A percentile compares a stretch with the other conserved stretches of the same genome.
phyloP scores from a whole-genome alignment of 2,888 invertebrate species.

The Lapara coniferarum region DNA sequence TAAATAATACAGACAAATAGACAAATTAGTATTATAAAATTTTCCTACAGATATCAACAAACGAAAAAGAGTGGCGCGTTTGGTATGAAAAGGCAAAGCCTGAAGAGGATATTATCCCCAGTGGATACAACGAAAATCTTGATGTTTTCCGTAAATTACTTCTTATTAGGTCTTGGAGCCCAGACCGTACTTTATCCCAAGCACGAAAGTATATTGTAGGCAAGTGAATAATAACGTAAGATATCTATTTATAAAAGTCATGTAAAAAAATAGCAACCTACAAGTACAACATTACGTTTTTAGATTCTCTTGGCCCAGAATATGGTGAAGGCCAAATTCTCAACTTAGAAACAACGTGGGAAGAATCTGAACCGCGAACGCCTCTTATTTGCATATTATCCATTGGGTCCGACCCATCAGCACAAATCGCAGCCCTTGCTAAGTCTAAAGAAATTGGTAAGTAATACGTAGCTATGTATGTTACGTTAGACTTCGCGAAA shows the following conservation, averaged over 20 bases:
- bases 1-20: not conserved
- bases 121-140: conserved; percentile 92
- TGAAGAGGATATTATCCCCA: conserved; percentile 95
- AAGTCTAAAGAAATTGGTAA: conserved; percentile 93
- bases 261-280: not conserved
- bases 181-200: conserved; percentile 96
- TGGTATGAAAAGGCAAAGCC: conserved; percentile 98
- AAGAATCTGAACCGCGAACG: conserved; percentile 93
- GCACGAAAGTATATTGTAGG: conserved; percentile 95
- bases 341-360: conserved; percentile 95
- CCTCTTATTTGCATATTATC: conserved; percentile 97
- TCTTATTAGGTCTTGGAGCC: conserved; percentile 96
- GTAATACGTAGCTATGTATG: conserved; percentile 40
- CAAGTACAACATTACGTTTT: conserved; percentile 32
- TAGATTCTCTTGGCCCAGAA: conserved; percentile 92
- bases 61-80: conserved; percentile 93
- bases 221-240: conserved; percentile 46
- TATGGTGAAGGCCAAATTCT: conserved; percentile 96
- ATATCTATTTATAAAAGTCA: not conserved
- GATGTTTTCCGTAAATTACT: conserved; percentile 95
- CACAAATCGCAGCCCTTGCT: conserved; percentile 93
- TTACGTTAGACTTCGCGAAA: too few relatives aligned
- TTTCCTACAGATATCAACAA: conserved; percentile 86
- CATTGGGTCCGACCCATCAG: conserved; percentile 98
- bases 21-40: conserved; percentile 14